Percentiles rank a stretch among this genome's conserved stretches.
These are phyloP conservation scores for Forbesichthys papilliferus DNA, from an alignment of 2,113 vertebrate genomes.

Conservation along the genomic window DNA sequence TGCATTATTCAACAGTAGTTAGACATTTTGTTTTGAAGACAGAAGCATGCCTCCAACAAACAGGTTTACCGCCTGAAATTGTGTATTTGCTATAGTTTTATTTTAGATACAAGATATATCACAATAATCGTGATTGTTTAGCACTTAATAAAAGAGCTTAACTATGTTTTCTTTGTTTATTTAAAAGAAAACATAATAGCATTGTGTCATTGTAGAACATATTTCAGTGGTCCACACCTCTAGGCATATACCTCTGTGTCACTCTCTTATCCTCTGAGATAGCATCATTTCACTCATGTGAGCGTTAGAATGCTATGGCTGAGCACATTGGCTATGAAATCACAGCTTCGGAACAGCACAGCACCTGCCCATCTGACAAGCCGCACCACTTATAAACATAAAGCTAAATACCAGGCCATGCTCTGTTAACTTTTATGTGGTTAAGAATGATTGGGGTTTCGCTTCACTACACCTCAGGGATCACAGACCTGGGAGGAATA, in stretches of 20 bases:
- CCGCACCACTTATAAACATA: slow-evolving; percentile 74
- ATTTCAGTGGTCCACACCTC: slow-evolving; percentile 22
- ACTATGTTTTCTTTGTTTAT: slow-evolving; percentile 34
- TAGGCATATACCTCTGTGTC: slow-evolving; percentile 40
- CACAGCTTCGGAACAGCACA: slow-evolving; percentile 60
- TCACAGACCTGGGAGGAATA: slow-evolving; percentile 66
- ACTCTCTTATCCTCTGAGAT: slow-evolving; percentile 38
- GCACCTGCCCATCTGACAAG: slow-evolving; percentile 73
- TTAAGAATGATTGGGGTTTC: slow-evolving; percentile 76
- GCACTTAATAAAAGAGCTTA: too few species aligned
- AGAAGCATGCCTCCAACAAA: slow-evolving; percentile 7
- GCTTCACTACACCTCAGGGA: slow-evolving; percentile 72
- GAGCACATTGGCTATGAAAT: slow-evolving; percentile 62
- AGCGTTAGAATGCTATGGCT: slow-evolving; percentile 40
- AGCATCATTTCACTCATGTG: slow-evolving; percentile 64
- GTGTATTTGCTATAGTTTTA: background rate
- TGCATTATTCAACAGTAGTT: slow-evolving; percentile 78
- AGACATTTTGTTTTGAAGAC: slow-evolving; percentile 9
- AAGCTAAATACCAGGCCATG: slow-evolving; percentile 78
- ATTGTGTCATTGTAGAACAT: slow-evolving; percentile 6
- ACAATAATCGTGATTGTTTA: too few species aligned
- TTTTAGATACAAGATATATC: too few species aligned
- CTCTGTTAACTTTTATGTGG: slow-evolving; percentile 79
- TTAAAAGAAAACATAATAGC: slow-evolving; percentile 6
- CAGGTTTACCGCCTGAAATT: background rate